Evolutionary conservation across 2,797 vertebrate species (phyloP), one percentile per base, ranked within the genome.

Genomic region (Micropoecilia bifurca): DNA sequence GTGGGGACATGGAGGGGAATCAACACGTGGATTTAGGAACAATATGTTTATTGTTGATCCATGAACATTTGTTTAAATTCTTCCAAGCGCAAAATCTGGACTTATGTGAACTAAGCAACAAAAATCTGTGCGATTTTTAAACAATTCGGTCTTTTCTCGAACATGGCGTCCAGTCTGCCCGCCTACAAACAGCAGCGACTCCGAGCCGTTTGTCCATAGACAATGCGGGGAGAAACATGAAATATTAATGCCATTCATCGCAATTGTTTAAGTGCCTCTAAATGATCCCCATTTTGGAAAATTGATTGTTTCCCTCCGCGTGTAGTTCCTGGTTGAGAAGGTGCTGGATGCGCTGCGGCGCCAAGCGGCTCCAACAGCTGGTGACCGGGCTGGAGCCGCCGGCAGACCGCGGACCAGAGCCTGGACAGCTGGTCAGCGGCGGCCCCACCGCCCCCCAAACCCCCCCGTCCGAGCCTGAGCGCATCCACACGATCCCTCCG

Each of bases 371-470:
- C 95, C 95, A 94, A 96, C 98, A 99, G 98, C 98, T 99, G 98
- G 95, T 96, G 91, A 95, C 95, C 96, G 96, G 96, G 95, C 95
- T 94, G 95, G 92, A 92, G 90, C 93, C 93, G 95, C 92, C 93
- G 95, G 95, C 94, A 92, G 89, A 75, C 91, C 90, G 93, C 86
- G 93, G 93, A 95, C 92, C 93, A 87, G 95, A 89, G 93, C 80
- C 94, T 88, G 90, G 96, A 97, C 97, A 98, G 97, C 97, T 98
- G 98, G 97, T 95, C 95, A 95, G 95, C 97, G 97, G 93, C 93
- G 90, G 93, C 90, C 79, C 84, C 73, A 55, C 86, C 76, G 22
- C 59, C 84, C 13, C 30, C 46, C 2, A 80, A 80, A 18, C 71
- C 20, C 30, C 76, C 71, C 33, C 33, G 73, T 45, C 74, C 76